Conservation (phyloP, 2,797 vertebrate genomes). For the Coccyzus lansbergi region DNA sequence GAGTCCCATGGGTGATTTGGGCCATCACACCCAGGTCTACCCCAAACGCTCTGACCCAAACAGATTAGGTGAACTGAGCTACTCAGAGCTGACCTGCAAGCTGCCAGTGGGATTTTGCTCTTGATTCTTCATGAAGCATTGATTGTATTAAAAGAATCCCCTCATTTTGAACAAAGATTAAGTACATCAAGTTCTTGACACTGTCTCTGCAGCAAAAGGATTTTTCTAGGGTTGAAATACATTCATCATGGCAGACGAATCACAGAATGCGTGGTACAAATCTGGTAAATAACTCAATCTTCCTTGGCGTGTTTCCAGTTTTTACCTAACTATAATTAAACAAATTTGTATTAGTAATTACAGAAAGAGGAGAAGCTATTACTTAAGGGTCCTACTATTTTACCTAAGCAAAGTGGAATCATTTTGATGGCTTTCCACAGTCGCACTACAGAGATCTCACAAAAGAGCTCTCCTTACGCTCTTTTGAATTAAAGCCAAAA, state of each 20-base stretch:
- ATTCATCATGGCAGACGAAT: not conserved
- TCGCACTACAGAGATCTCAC: not conserved
- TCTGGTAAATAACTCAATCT: not conserved
- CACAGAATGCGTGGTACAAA: not conserved
- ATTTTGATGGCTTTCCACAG: not conserved
- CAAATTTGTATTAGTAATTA: not conserved
- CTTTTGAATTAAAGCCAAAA: not conserved
- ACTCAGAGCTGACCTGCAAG: not conserved
- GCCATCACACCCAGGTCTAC: not conserved
- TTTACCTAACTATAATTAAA: conserved; percentile 11
- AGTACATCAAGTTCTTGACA: not conserved
- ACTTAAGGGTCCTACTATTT: not conserved
- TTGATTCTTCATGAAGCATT: not conserved
- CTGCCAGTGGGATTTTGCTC: not conserved
- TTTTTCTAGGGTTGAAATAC: not conserved
- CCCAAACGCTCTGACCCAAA: not conserved
- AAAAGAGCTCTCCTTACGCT: not conserved
- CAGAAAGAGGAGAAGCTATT: not conserved
- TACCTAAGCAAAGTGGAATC: not conserved
- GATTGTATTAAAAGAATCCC: not conserved
- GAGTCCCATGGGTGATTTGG: not conserved
- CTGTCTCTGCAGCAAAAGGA: not conserved
- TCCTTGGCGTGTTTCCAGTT: not conserved
- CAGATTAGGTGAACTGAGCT: not conserved
- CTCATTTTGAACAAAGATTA: not conserved